Percentiles rank a stretch among this genome's conserved stretches.
phyloP scores from a whole-genome alignment of 2,113 vertebrate species.

The Xerus inauris region DNA sequence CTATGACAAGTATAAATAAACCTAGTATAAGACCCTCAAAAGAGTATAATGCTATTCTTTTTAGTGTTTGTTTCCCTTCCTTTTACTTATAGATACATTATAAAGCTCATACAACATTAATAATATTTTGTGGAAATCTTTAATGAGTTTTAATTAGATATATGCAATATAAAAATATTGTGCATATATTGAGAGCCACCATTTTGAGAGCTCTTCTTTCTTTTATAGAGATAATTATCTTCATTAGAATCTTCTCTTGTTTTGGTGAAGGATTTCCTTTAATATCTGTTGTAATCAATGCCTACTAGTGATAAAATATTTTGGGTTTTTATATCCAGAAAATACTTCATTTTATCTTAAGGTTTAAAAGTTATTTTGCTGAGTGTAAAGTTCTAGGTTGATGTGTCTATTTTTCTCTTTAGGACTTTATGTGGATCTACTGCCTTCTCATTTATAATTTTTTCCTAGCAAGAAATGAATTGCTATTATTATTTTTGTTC shows the following conservation, averaged over 20 bases:
- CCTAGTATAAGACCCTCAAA: not conserved
- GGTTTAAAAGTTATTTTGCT: not conserved
- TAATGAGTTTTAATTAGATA: not conserved
- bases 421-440: too few species aligned
- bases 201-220: not conserved
- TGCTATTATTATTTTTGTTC: not conserved
- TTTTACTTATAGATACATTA: not conserved
- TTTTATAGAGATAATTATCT: not conserved
- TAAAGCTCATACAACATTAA: not conserved
- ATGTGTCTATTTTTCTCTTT: not conserved
- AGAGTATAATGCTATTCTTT: not conserved
- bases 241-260: not conserved
- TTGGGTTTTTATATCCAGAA: not conserved
- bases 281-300: not conserved
- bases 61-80: not conserved
- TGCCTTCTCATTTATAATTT: not conserved
- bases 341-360: not conserved
- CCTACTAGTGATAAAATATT: not conserved
- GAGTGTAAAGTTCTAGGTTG: not conserved
- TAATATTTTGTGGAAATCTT: not conserved
- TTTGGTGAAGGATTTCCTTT: too few species aligned
- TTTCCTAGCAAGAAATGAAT: not conserved
- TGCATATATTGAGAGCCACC: too few species aligned
- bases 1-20: too few species aligned
- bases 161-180: not conserved